Evolutionary conservation across 1,140 invertebrate species (phyloP), one percentile per base, ranked within the genome.

Genomic region (Chlorops oryzae): DNA sequence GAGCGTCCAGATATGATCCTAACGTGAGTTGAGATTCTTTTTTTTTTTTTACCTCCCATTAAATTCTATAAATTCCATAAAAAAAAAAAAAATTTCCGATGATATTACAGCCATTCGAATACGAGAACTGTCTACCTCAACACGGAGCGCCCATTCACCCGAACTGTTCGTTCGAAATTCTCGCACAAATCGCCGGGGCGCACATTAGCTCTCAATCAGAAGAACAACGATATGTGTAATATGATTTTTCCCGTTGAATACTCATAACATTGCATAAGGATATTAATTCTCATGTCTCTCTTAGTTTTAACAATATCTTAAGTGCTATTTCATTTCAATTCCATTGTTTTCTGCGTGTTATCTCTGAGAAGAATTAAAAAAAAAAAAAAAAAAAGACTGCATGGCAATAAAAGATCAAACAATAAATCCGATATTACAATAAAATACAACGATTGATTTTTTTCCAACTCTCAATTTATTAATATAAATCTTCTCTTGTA

Each of bases 141-240:
- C 20, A 28, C 43, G 3, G 61, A 56, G 1, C 47, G 45, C 1
- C 18, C 62, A 1, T 70, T 59, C 50, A 56, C 45, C 12, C 65
- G 67, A 47, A 54, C 59, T 39, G 55, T 67, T 20, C 43, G 46
- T 20, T 58, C 56, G 10, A 59, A 47, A 23, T 37, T 28, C 7
- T 42, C 50, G 0, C 56, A 59, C 23, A 70, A 62, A 46, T 57
- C 83, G 10, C 78, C 87, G 3, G 87, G 85, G 2, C 78, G 75
- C 57, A 88, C 86, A 0, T 89, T 88, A 63, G 76, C 81, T 2
- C 76, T 90, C 12, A 89, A 90, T 63, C 76, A 76, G 54, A 88
- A 90, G 65, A 90, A 90, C 63, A 87, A 84, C 65, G 82, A 88
- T 65, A 85, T 88, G 80, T 91, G 88, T 62, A 77, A 70, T 58